Evolutionary conservation across 2,113 vertebrate species (phyloP), one percentile per base, ranked within the genome.

Genomic region (Dicaeum eximium): DNA sequence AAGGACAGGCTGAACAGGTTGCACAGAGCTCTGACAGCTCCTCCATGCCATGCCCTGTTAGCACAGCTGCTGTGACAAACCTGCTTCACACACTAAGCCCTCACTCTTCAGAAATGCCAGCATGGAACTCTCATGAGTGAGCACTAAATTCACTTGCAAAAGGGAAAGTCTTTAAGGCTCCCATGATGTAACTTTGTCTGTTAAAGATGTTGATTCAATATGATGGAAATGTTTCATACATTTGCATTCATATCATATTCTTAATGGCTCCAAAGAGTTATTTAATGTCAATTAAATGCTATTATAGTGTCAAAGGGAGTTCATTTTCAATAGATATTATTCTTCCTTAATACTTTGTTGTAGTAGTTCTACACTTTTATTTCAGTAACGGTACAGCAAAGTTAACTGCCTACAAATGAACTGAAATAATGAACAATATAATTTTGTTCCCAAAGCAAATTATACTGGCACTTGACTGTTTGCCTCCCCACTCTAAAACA

Each of bases 201-300:
- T 57, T 83, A 54, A 95, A 96, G 77, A 38, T 96, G 93, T 97
- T 96, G 97, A 97, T 94, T 92, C 88, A 93, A 70, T 72, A 61
- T 93, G 96, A 97, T 93, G 78, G 83, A 95, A 96, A 65, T 37
- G 72, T 95, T 97, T 95, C 88, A 84, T 25, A 40, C 86, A 86
- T 96, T 89, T 92, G 86, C 78, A 95, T 95, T 96, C 94, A 47
- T 77, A 84, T 74, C 61, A 35, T 79, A 74, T 57, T 77, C 80
- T 81, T 91, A 81, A 92, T 48, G 23, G 75, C 78, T 91, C 69
- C 80, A 71, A 81, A 81, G 86, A 90, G 47, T 80, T 91, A 86
- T 92, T 96, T 97, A 91, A 91, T 70, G 86, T 65, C 96, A 97
- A 96, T 97, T 96, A 97, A 95, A 91, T 58, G 65, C 79, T 84